Evolutionary conservation across 2,113 vertebrate species (phyloP).

Genomic region (Pycnonotus jocosus): DNA sequence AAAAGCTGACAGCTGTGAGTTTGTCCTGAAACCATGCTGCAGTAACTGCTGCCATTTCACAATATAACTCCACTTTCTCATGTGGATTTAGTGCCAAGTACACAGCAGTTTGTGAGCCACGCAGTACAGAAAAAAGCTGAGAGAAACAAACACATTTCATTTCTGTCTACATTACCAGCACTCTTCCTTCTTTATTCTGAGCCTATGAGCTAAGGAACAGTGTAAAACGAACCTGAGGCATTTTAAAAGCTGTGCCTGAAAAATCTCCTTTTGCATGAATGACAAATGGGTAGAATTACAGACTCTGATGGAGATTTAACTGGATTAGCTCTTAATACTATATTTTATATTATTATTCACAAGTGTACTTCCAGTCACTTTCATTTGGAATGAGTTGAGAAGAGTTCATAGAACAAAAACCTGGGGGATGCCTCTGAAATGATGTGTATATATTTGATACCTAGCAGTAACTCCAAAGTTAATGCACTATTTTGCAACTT

Average conservation of each 20-base stretch:
- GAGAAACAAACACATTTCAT: slow-evolving; percentile 6
- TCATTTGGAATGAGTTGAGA: not conserved
- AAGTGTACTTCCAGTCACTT: not conserved
- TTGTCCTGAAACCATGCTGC: slow-evolving; percentile 31
- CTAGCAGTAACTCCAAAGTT: not conserved
- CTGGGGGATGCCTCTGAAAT: not conserved
- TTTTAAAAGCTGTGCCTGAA: not conserved
- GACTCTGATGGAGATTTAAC: not conserved
- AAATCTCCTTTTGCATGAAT: not conserved
- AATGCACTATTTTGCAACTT: not conserved
- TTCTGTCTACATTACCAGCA: not conserved
- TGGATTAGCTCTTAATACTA: not conserved
- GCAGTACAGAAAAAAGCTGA: not conserved
- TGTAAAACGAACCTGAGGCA: not conserved
- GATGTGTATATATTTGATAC: not conserved
- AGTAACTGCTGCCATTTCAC: slow-evolving; percentile 39
- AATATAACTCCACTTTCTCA: slow-evolving; percentile 45
- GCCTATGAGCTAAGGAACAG: not conserved
- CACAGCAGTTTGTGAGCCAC: slow-evolving; percentile 2
- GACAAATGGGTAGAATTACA: not conserved
- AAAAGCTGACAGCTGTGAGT: slow-evolving; percentile 37
- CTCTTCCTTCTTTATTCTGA: not conserved
- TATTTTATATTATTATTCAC: not conserved
- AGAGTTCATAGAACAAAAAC: not conserved
- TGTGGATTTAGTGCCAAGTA: not conserved